These are phyloP conservation scores for Chirona hameri DNA, from an alignment of 2,888 invertebrate genomes.

Conservation along the genomic window DNA sequence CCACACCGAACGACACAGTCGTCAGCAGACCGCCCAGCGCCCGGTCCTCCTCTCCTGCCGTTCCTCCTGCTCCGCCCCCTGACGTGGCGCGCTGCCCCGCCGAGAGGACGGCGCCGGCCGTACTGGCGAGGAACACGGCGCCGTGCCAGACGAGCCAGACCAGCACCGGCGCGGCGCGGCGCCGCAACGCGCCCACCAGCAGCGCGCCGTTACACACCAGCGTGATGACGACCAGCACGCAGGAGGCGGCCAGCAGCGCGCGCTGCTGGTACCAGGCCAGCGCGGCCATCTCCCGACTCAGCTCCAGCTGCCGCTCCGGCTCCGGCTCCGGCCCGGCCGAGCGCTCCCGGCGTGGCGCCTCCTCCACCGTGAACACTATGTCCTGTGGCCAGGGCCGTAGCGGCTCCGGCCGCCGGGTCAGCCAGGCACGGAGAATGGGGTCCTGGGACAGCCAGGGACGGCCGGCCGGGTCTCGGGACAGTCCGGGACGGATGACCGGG, in stretches of 20 bases:
- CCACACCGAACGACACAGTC: not conserved
- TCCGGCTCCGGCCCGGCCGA: not conserved
- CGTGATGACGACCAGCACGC: not conserved
- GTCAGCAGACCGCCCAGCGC: not conserved
- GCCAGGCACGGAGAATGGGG: not conserved
- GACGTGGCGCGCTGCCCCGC: not conserved
- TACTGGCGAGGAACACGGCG: slow-evolving; percentile 3
- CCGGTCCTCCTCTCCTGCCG: not conserved
- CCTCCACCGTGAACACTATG: not conserved
- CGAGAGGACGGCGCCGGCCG: not conserved
- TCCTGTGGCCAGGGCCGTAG: not conserved
- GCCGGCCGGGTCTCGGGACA: not conserved
- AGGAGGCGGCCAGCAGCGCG: not conserved
- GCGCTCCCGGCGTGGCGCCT: not conserved
- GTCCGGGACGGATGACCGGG: too few species aligned
- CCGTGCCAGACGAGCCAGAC: slow-evolving; percentile 13
- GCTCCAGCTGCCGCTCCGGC: too few species aligned
- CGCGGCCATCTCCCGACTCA: not conserved
- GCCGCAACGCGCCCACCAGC: not conserved
- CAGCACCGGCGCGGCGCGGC: not conserved
- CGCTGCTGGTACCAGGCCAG: not conserved
- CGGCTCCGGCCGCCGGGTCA: not conserved
- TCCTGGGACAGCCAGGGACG: not conserved
- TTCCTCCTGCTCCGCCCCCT: not conserved
- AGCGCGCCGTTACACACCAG: not conserved